These are phyloP conservation scores for Tuberolachnus salignus DNA, from an alignment of 2,888 invertebrate genomes.

Conservation along the genomic window DNA sequence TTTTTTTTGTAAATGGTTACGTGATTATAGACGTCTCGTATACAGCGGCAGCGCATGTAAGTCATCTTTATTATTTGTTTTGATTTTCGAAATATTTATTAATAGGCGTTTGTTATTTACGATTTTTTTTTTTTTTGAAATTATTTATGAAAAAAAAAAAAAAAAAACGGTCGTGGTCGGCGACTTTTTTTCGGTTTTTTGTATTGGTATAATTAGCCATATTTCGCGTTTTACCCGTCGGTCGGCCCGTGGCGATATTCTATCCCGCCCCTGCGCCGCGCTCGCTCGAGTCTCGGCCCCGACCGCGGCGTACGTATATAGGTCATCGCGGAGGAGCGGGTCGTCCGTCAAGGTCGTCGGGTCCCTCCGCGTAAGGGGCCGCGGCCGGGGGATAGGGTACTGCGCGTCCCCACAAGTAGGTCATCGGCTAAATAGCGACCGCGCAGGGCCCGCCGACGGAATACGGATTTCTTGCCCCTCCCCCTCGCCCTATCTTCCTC, in stretches of 20 bases:
- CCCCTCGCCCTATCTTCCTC: too few species aligned
- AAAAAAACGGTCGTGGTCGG: too few species aligned
- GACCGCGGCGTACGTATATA: constrained; percentile 2
- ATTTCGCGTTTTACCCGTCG: too few species aligned
- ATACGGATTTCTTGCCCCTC: too few species aligned
- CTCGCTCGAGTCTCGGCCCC: neutral
- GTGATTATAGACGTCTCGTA: neutral
- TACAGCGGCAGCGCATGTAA: constrained; percentile 6
- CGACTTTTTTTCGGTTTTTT: too few species aligned
- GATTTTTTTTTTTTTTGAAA: too few species aligned
- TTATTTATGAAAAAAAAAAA: too few species aligned
- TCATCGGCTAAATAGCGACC: constrained; percentile 21
- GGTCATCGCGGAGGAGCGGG: constrained; percentile 42
- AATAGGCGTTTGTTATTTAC: too few species aligned
- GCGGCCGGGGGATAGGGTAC: constrained; percentile 1
- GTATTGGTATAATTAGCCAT: too few species aligned
- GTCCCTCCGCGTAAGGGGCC: constrained; percentile 29
- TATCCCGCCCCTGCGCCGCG: neutral
- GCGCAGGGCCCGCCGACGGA: constrained; percentile 4
- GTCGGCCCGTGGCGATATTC: neutral
- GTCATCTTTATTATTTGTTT: neutral
- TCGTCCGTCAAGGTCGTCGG: constrained; percentile 50
- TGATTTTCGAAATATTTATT: neutral
- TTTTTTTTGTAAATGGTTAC: constrained; percentile 7
- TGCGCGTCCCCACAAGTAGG: constrained; percentile 29